Evolutionary conservation across 2,888 invertebrate genomes (phyloP).

Genomic region (Lasioglossum marginatum): DNA sequence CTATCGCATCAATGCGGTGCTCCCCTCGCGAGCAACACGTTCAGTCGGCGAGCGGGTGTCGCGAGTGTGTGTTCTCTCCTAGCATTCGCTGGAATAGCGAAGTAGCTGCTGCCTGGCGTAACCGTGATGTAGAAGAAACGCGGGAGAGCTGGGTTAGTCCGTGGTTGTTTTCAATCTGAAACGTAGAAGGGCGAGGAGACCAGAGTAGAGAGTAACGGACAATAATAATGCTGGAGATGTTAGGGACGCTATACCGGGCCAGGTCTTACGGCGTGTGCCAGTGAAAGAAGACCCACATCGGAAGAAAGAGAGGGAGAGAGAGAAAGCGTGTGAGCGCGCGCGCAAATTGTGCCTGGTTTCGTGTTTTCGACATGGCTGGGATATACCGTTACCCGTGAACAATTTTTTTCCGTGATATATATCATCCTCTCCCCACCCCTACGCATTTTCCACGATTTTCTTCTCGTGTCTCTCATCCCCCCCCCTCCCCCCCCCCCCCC

Average conservation of each 20-base stretch:
- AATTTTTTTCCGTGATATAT: slow-evolving; percentile 28
- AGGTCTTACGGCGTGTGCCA: slow-evolving; percentile 26
- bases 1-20: neutral
- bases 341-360: slow-evolving; percentile 44
- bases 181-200: too few species aligned
- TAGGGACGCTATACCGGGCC: slow-evolving; percentile 30
- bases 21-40: slow-evolving; percentile 32
- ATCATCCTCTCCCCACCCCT: neutral
- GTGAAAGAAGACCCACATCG: slow-evolving; percentile 5
- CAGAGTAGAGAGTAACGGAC: slow-evolving; percentile 17
- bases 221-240: slow-evolving; percentile 29
- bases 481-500: neutral
- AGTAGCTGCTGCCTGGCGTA: neutral
- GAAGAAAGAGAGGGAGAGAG: neutral
- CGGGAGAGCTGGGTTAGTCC: slow-evolving; percentile 25
- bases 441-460: neutral
- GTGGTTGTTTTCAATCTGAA: neutral
- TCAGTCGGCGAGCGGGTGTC: slow-evolving; percentile 40
- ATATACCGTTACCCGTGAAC: slow-evolving; percentile 65
- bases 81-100: neutral
- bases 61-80: slow-evolving; percentile 21
- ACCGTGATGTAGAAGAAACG: slow-evolving; percentile 40
- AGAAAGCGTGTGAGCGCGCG: slow-evolving; percentile 4
- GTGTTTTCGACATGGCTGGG: slow-evolving; percentile 60
- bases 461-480: too few species aligned